Evolutionary conservation across 2,888 invertebrate species (phyloP).

Genomic region (Morinoia aosen): DNA sequence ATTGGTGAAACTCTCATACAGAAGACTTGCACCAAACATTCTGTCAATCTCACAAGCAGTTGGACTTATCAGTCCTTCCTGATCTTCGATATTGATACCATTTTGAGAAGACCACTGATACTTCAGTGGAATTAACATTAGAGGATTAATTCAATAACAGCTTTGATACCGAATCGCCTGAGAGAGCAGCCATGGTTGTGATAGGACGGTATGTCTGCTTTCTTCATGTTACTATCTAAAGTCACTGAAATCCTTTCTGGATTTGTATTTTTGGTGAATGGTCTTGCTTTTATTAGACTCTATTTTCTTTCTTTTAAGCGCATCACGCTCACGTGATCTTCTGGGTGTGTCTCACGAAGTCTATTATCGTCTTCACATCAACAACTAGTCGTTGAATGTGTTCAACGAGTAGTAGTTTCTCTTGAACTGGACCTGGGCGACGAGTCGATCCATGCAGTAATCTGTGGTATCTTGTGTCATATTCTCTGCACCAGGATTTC

Average conservation of each 20-base stretch:
- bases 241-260: background rate
- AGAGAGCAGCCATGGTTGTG: background rate
- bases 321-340: slow-evolving; percentile 43
- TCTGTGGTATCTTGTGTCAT: slow-evolving; percentile 6
- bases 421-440: background rate
- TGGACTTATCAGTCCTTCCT: background rate
- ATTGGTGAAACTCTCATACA: background rate
- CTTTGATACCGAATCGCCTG: background rate
- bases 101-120: background rate
- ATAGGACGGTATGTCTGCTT: background rate
- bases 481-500: slow-evolving; percentile 34
- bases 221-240: background rate
- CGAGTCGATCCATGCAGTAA: background rate
- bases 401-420: slow-evolving; percentile 12
- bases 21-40: background rate
- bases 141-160: too few relatives aligned
- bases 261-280: slow-evolving; percentile 8
- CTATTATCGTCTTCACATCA: background rate
- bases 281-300: background rate
- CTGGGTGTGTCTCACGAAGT: background rate
- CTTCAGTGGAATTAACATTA: background rate
- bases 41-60: background rate
- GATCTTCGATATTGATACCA: slow-evolving; percentile 10
- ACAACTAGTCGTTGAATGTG: background rate
- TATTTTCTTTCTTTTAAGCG: slow-evolving; percentile 29